Evolutionary conservation across 2,888 invertebrate species (phyloP).

Genomic region (Junonia oenone): DNA sequence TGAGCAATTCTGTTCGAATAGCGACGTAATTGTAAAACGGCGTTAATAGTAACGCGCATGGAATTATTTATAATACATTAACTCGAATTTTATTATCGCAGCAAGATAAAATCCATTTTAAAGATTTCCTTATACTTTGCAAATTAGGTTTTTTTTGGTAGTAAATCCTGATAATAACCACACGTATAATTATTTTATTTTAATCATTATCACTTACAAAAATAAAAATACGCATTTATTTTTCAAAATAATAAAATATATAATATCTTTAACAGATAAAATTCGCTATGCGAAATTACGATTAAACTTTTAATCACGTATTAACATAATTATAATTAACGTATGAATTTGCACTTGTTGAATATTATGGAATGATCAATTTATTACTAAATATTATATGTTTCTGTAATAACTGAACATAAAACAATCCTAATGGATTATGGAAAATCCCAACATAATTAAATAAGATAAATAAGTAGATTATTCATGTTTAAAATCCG

Average conservation of each 20-base stretch:
- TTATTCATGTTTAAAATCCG: not conserved
- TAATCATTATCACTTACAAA: not conserved
- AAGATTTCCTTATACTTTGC: not conserved
- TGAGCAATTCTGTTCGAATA: not conserved
- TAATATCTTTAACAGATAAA: no score
- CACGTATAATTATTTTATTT: not conserved
- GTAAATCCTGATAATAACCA: no score
- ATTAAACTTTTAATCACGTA: not conserved
- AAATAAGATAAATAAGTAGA: conserved; percentile 1
- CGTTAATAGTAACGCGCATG: not conserved
- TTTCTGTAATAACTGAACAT: not conserved
- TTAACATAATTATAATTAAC: not conserved
- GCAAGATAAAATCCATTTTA: not conserved
- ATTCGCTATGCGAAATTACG: not conserved
- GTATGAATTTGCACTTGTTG: not conserved
- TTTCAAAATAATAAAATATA: not conserved
- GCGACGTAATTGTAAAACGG: not conserved
- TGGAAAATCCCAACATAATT: conserved; percentile 15
- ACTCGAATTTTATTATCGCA: not conserved
- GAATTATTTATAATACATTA: not conserved
- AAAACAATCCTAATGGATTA: conserved; percentile 1
- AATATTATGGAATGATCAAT: not conserved
- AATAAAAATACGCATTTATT: not conserved
- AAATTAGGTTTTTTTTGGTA: not conserved
- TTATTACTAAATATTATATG: not conserved